A percentile compares a stretch with the other conserved stretches of the same genome.
Conservation (phyloP, 2,797 vertebrate genomes). For the Borostomias antarcticus region DNA sequence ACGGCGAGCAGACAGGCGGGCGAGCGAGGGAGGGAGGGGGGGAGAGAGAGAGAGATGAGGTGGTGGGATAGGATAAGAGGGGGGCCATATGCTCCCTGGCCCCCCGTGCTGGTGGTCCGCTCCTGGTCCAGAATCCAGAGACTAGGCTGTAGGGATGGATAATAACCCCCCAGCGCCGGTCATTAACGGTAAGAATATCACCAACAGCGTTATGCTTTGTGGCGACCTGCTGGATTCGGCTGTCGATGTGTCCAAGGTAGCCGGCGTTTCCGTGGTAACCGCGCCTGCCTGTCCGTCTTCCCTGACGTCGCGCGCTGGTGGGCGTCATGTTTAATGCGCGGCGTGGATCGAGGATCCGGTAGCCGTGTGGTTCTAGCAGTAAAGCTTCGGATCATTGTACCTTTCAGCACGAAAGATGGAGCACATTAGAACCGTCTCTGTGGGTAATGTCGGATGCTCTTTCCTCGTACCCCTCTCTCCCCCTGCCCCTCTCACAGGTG, state of each 20-base stretch:
- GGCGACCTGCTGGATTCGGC: constrained; percentile 54
- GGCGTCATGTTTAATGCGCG: too few species aligned
- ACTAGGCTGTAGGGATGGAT: constrained; percentile 59
- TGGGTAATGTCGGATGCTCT: too few species aligned
- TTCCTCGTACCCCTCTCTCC: background rate
- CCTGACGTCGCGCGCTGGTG: constrained; percentile 46
- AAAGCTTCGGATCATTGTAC: too few species aligned
- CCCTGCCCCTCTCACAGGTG: constrained; percentile 79
- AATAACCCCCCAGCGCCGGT: constrained; percentile 63
- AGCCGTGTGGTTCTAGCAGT: too few species aligned
- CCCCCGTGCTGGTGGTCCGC: constrained; percentile 59
- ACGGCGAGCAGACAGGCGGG: background rate
- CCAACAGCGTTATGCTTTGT: constrained; percentile 59
- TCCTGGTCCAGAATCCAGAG: constrained; percentile 58
- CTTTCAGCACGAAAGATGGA: too few species aligned
- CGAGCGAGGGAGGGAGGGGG: constrained; percentile 14
- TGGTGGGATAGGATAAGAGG: constrained; percentile 50
- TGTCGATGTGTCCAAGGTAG: constrained; percentile 42
- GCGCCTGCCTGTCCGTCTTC: constrained; percentile 40
- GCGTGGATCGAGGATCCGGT: too few species aligned
- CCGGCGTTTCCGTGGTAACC: constrained; percentile 66
- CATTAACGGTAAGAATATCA: constrained; percentile 61
- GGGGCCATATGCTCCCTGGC: constrained; percentile 58
- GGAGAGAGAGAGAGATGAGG: constrained; percentile 19
- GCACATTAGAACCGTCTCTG: too few species aligned